Base-by-base conservation (phyloP, 1,140 invertebrate species). In the Ostrea denselamellosa region DNA sequence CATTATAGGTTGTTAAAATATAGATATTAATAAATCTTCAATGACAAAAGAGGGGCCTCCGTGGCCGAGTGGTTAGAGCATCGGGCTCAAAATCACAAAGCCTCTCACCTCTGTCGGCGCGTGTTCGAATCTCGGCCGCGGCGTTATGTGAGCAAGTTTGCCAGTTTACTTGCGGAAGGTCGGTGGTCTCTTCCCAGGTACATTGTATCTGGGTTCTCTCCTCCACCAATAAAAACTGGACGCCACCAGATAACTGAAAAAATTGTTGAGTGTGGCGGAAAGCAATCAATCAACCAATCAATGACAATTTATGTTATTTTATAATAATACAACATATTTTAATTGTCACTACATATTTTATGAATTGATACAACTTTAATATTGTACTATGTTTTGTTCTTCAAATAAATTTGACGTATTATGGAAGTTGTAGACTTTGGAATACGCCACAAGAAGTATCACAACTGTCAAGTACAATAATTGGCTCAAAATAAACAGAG, bases 311-410 rank as follows among this genome's bases (percentile, higher is more conserved):
- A 68, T 68, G 65, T 68, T 25, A 19, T 34, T 68, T 68, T 5
- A 22, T 68, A 22, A 68, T 68, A 68, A 25, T 3, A 25, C 65
- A 68, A 3, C 22, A 25, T 68, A 68, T 68, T 68, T 68, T 68
- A 34, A 68, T 25, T 68, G 65, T 68, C 65, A 68, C n/a, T 68
- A 68, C 65, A 22, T 68, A 25, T 68, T 68, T 68, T 68, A 68
- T 68, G 65, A 68, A 68, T 68, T 28, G n/a, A 68, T 68, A 22
- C 65, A 68, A 22, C 25, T 68, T 68, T 68, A 68, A 68, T 68
- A 0, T 68, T 68, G 65, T 68, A 8, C 65, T 34, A 25, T 68
- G n/a, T 68, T 68, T 68, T 68, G n/a, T 68, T 68, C 7, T 25
- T 10, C n/a, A 68, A 68, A 68, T 65, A 65, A 65, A 65, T 0